Evolutionary conservation across 2,113 vertebrate genomes (phyloP), one percentile per base, ranked within the genome.

Genomic region (Ardeotis arabs): DNA sequence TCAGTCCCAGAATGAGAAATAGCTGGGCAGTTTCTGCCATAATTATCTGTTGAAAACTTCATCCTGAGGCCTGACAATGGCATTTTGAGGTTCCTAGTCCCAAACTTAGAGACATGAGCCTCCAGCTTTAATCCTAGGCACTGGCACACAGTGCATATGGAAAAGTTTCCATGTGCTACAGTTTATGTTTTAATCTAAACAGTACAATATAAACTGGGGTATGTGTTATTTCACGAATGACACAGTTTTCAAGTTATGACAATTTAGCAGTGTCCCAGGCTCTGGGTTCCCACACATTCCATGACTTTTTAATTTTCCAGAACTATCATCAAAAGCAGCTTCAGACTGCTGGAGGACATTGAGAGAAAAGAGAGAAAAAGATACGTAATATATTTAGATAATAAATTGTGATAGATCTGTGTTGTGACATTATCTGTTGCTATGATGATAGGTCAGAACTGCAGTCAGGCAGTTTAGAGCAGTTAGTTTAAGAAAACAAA

Each of bases 221-320:
- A 80, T 95, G 95, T 88, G 85, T 88, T 96, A 93, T 95, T 97
- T 97, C 95, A 97, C 0, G 1, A 92, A 96, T 96, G 96, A 95
- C 93, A 96, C 90, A 85, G 75, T 93, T 94, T 93, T 93, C 78
- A 80, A 86, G 75, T 86, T 96, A 86, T 56, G 64, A 70, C 82
- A 90, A 60, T 94, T 96, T 88, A 90, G 90, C 35, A 78, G 85
- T 60, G 83, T 96, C 93, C 76, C 72, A 88, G 83, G 13, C 75
- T 87, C 67, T 84, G 56, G 58, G 85, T 97, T 96, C 93, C 93
- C 96, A 97, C 92, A 96, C 93, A 96, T 96, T 96, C 90, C 95
- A 72, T 0, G 0, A 80, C 83, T 86, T 93, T 97, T 90, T 91
- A 14, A 77, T 85, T 95, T 96, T 95, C 95, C 90, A 87, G 64